Percentiles rank a stretch among this genome's conserved stretches.
These are phyloP conservation scores for Tenebrosternarchus preto DNA, from an alignment of 2,113 vertebrate species.

Conservation along the genomic window DNA sequence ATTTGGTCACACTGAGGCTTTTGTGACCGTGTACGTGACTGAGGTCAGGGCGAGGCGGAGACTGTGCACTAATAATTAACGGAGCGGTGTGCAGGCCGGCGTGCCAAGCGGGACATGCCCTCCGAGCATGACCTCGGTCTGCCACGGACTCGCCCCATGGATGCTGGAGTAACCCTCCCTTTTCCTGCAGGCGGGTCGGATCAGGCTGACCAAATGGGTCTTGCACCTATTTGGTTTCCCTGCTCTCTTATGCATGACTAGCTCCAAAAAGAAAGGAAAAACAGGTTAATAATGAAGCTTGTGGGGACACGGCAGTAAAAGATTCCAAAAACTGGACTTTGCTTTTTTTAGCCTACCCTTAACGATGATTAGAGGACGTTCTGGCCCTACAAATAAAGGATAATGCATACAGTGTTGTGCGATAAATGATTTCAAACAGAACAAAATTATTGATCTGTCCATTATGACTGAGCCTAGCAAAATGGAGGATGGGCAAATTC, in stretches of 20 bases:
- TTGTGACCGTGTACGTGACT: constrained; percentile 15
- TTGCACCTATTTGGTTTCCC: neutral
- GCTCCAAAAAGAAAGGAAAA: neutral
- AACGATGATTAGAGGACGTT: neutral
- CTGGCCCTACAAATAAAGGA: neutral
- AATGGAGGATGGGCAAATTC: neutral
- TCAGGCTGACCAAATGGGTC: constrained; percentile 10
- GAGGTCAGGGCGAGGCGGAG: neutral
- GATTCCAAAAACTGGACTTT: constrained; percentile 18
- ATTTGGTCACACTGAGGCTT: neutral
- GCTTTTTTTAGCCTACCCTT: neutral
- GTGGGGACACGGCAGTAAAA: constrained; percentile 16
- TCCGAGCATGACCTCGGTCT: neutral
- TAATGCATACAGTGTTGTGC: neutral
- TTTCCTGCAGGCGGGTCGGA: neutral
- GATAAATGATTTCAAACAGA: neutral
- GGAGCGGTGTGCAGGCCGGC: neutral
- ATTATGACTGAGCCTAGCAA: neutral
- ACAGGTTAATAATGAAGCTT: constrained; percentile 23
- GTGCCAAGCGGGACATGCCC: constrained; percentile 17
- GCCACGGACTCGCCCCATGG: neutral
- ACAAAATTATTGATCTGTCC: neutral
- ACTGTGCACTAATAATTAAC: constrained; percentile 25
- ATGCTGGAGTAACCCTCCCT: neutral
- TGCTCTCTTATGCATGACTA: constrained; percentile 15